Base-by-base conservation (phyloP, 53 echinoderm and acorn worm genomes). In the Luidia sarsii region DNA sequence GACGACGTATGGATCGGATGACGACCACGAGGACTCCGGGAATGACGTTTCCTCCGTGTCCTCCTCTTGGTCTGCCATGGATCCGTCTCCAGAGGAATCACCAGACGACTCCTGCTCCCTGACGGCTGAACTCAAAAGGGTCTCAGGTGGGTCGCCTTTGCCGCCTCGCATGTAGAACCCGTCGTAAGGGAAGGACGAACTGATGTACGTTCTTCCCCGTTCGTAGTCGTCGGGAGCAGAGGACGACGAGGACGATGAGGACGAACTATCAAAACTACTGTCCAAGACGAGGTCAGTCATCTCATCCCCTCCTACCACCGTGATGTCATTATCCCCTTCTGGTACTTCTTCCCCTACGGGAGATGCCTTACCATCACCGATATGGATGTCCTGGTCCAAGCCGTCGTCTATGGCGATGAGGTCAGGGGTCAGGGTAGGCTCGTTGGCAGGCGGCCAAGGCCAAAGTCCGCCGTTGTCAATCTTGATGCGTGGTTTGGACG, bases 381-480 rank as follows among this genome's bases (percentile, higher is more conserved):
- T 18, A 20, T 53, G 16, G 53, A 53, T 16, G 4, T 18, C 53
- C 4, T 18, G 21, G 8, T 27, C 30, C 20, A 14, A 35, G 8
- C 1, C 6, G 35, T 20, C 37, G 36, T 74, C 39, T 4, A 57
- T 32, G 19, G 55, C 74, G 11, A 41, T n/a, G 24, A 74, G 41
- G 57, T 74, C 74, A 57, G 57, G 57, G 57, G 56, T 57, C 57
- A 24, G 29, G 15, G 57, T 38, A 25, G 50, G 22, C 29, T 22
- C 25, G 55, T n/a, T n/a, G n/a, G n/a, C n/a, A n/a, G n/a, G n/a
- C n/a, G n/a, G n/a, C n/a, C 38, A 57, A 10, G 37, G 25, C 27
- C 37, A 35, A 1, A 70, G 70, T 35, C 70, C 70, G 33, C 70
- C 74, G 8, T 74, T 30, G 22, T 74, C 74, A 57, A 74, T 74